A percentile compares a stretch with the other conserved stretches of the same genome.
These are phyloP conservation scores for Ailurus styani DNA, from an alignment of 2,113 vertebrate genomes.

Conservation along the genomic window DNA sequence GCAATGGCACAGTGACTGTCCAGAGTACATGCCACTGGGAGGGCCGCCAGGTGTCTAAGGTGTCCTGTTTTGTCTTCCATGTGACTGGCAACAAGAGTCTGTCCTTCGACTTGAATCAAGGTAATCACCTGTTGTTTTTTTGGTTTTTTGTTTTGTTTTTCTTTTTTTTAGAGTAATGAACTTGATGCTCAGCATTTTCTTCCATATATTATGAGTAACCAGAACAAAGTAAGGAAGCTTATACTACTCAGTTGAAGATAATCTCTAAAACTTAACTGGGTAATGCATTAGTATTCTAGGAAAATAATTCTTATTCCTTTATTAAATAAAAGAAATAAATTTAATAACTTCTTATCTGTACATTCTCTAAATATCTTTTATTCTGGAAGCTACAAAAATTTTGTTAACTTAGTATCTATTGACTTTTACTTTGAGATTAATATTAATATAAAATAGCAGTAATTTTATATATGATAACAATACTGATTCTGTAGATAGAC, in stretches of 20 bases:
- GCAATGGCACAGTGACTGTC: conserved; percentile 61
- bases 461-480: neutral
- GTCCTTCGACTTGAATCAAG: neutral
- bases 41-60: neutral
- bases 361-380: neutral
- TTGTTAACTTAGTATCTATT: neutral
- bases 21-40: conserved; percentile 39
- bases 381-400: neutral
- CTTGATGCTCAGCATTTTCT: neutral
- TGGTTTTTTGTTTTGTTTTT: neutral
- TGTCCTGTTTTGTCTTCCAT: conserved; percentile 73
- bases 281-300: neutral
- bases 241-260: neutral
- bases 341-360: neutral
- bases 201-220: neutral
- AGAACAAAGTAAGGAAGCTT: neutral
- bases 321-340: neutral
- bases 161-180: neutral
- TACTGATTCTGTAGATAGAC: neutral
- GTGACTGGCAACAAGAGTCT: conserved; percentile 50
- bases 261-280: neutral
- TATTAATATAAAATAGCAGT: neutral
- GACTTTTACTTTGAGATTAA: neutral
- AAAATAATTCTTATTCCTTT: neutral
- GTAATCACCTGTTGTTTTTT: neutral